Evolutionary conservation across 2,888 invertebrate species (phyloP).

Genomic region (Operophtera brumata): DNA sequence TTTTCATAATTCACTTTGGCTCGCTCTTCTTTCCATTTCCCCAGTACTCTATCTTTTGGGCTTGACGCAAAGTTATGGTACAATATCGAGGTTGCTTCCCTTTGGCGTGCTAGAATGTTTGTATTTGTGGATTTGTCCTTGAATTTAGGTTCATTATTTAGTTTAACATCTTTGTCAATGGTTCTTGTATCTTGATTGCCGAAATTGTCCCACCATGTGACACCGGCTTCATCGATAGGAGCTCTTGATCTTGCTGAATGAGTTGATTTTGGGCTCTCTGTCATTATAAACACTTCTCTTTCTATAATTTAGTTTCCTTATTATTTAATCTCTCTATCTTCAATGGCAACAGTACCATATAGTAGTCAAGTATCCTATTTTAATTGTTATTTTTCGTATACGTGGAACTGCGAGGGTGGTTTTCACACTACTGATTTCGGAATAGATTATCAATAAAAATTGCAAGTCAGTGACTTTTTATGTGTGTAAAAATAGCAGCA

Average conservation of each 20-base stretch:
- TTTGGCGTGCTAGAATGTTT: constrained; percentile 37
- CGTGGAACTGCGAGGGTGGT: constrained; percentile 29
- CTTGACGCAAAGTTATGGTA: constrained; percentile 27
- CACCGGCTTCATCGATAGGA: constrained; percentile 57
- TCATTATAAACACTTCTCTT: constrained; percentile 39
- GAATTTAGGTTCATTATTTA: constrained; percentile 34
- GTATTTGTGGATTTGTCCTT: constrained; percentile 49
- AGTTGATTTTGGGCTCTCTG: constrained; percentile 42
- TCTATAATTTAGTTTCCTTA: too few relatives aligned
- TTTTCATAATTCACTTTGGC: constrained; percentile 61
- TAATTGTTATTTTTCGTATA: neutral
- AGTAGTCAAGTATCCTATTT: neutral
- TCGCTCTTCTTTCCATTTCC: constrained; percentile 67
- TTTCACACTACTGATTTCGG: constrained; percentile 36
- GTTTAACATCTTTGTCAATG: constrained; percentile 25
- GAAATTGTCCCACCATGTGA: constrained; percentile 61
- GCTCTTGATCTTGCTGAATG: constrained; percentile 64
- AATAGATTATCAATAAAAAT: constrained; percentile 29
- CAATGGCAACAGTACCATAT: neutral
- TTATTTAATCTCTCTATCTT: neutral
- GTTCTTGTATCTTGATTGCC: constrained; percentile 33
- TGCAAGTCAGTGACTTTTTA: constrained; percentile 46
- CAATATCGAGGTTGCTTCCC: constrained; percentile 39
- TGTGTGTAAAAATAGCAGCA: constrained; percentile 26
- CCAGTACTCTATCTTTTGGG: constrained; percentile 60